Conservation (phyloP, 2,113 vertebrate genomes). For the Raja brachyura region DNA sequence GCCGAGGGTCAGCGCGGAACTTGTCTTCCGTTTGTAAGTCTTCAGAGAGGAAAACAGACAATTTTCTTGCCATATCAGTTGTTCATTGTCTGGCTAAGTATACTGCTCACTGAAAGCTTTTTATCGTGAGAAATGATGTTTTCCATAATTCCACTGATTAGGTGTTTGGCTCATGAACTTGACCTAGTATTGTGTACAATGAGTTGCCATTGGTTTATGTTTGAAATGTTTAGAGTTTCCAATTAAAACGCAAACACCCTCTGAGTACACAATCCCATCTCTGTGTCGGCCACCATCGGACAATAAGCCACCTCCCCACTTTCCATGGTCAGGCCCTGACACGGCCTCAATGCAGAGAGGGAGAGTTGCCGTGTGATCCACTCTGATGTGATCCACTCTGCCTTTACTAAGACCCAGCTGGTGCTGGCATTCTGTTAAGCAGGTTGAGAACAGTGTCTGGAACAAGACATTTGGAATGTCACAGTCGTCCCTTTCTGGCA, state of each 20-base stretch:
- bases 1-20: not conserved
- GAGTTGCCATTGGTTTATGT: not conserved
- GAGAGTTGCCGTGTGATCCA: too few species aligned
- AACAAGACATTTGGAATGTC: not conserved
- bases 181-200: not conserved
- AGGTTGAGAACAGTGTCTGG: not conserved
- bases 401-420: not conserved
- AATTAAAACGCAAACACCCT: not conserved
- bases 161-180: not conserved
- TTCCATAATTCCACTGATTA: not conserved
- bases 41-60: not conserved
- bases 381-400: too few species aligned
- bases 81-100: not conserved
- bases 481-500: too few species aligned
- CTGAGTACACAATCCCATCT: not conserved
- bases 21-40: not conserved
- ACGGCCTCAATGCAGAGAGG: too few species aligned
- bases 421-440: not conserved
- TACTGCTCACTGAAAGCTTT: not conserved
- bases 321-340: too few species aligned
- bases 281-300: not conserved
- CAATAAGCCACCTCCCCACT: too few species aligned
- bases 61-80: not conserved
- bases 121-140: not conserved
- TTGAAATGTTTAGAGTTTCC: not conserved